phyloP scores from a whole-genome alignment of 2,888 invertebrate species.

The Nemotelus pantherinus region DNA sequence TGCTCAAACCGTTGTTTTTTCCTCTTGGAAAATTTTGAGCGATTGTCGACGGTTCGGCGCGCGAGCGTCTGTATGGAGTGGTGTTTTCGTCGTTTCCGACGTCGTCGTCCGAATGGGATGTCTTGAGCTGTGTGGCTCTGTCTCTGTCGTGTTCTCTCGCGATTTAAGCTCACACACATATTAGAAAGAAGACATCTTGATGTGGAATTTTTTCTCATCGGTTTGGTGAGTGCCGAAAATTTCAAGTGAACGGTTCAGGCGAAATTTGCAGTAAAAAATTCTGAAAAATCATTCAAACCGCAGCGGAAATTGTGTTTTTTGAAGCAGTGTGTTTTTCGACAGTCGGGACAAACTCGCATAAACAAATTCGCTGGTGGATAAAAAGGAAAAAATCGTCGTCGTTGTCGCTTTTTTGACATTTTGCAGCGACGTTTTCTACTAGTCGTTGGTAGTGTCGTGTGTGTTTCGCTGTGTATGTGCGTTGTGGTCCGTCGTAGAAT shows the following conservation, averaged over 20 bases:
- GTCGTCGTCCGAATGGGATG: constrained; percentile 8
- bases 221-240: constrained; percentile 39
- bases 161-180: constrained; percentile 29
- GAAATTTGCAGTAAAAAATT: not conserved
- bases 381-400: constrained; percentile 29
- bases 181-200: constrained; percentile 39
- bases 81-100: not conserved
- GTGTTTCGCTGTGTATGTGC: constrained; percentile 33
- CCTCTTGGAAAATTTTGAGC: constrained; percentile 6
- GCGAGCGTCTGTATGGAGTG: not conserved
- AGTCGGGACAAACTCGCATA: not conserved
- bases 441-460: not conserved
- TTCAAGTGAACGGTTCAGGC: constrained; percentile 17
- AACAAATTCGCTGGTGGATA: constrained; percentile 33
- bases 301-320: constrained; percentile 25
- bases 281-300: not conserved
- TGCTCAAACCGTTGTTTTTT: constrained; percentile 17
- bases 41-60: not conserved
- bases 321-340: not conserved
- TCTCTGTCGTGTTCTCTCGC: constrained; percentile 38
- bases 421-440: constrained; percentile 35
- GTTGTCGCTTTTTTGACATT: constrained; percentile 40
- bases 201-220: constrained; percentile 41
- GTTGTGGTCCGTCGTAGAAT: constrained; percentile 34
- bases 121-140: constrained; percentile 15